A percentile compares a stretch with the other conserved stretches of the same genome.
Conservation (phyloP, 2,113 vertebrate genomes). For the Phrynocephalus versicolor region DNA sequence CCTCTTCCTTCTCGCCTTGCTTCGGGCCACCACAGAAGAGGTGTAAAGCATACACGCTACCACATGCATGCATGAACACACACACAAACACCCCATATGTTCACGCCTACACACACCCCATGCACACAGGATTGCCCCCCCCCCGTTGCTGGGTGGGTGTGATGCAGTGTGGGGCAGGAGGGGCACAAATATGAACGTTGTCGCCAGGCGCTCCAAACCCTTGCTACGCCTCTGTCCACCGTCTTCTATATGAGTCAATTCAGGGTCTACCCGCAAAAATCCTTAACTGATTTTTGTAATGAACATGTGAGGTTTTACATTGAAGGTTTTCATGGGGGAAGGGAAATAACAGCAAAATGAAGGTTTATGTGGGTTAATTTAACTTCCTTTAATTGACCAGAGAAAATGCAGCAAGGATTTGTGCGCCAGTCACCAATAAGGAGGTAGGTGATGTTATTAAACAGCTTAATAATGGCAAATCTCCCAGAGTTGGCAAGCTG, state of each 20-base stretch:
- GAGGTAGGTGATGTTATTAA: conserved; percentile 5
- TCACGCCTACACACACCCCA: too few relatives aligned
- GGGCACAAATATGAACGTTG: too few relatives aligned
- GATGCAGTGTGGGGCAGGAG: too few relatives aligned
- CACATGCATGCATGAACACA: too few relatives aligned
- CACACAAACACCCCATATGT: too few relatives aligned
- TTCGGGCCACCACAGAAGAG: too few relatives aligned
- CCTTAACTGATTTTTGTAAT: background rate
- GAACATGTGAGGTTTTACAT: background rate
- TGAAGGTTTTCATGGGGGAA: background rate
- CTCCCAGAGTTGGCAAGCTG: background rate
- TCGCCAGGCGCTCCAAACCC: too few relatives aligned
- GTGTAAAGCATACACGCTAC: too few relatives aligned
- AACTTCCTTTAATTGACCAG: background rate
- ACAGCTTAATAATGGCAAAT: background rate
- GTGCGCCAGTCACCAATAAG: background rate
- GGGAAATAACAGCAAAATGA: background rate
- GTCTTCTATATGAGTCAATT: background rate
- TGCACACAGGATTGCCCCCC: too few relatives aligned
- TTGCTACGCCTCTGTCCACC: too few relatives aligned
- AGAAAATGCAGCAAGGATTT: background rate
- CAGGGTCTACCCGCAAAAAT: background rate
- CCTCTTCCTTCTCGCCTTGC: too few relatives aligned
- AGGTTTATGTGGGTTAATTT: background rate
- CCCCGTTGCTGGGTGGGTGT: too few relatives aligned